Evolutionary conservation across 2,888 invertebrate genomes (phyloP).

Genomic region (Acrobasis suavella): DNA sequence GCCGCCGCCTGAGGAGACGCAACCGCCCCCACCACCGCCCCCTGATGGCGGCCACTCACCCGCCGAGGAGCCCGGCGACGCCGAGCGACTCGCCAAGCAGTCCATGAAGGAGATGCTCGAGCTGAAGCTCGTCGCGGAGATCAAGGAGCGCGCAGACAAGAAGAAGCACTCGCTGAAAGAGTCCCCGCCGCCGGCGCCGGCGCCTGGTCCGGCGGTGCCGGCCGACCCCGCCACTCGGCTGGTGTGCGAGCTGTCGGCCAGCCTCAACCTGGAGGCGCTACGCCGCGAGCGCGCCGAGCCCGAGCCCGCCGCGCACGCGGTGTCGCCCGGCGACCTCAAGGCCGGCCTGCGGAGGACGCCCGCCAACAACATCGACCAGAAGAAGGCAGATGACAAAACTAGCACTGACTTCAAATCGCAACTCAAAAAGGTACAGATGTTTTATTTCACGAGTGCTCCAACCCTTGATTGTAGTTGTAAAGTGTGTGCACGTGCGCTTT

Average conservation of each 20-base stretch:
- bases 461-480: too few species aligned
- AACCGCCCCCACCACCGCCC: conserved; percentile 63
- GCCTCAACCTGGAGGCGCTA: conserved; percentile 85
- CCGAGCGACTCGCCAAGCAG: conserved; percentile 58
- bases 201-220: conserved; percentile 91
- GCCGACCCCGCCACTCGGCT: conserved; percentile 90
- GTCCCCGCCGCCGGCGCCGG: conserved; percentile 84
- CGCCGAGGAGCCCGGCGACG: conserved; percentile 84
- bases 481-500: too few species aligned
- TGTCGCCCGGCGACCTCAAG: conserved; percentile 74
- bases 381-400: conserved; percentile 40
- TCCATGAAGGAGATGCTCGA: conserved; percentile 92
- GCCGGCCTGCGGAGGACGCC: conserved; percentile 73
- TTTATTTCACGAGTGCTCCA: too few species aligned
- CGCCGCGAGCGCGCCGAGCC: not conserved
- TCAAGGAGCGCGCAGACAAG: conserved; percentile 89
- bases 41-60: conserved; percentile 84
- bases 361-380: conserved; percentile 45
- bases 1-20: conserved; percentile 88
- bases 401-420: conserved; percentile 84
- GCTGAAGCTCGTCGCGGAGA: conserved; percentile 90
- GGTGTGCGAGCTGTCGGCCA: conserved; percentile 92
- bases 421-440: conserved; percentile 86
- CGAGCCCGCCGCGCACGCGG: conserved; percentile 32
- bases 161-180: conserved; percentile 82